phyloP scores from a whole-genome alignment of 2,797 vertebrate species.

The Rhinophrynus dorsalis region DNA sequence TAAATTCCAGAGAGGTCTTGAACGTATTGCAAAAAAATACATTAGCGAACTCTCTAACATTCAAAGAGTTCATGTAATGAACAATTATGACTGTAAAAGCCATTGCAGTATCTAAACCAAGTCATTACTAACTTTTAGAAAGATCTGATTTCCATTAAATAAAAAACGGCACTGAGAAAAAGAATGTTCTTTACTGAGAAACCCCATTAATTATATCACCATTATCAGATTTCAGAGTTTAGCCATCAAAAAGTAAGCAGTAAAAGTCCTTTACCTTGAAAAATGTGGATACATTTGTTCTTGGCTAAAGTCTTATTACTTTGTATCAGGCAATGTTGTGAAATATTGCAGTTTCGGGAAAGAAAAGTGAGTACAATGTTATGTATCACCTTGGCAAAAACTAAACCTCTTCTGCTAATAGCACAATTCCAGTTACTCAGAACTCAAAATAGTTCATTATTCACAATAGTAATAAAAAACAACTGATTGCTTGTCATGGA shows the following conservation, averaged over 20 bases:
- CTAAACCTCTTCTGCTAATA: conserved; percentile 17
- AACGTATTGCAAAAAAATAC: too few relatives aligned
- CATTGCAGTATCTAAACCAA: too few relatives aligned
- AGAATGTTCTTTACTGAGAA: conserved; percentile 15
- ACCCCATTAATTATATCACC: conserved; percentile 25
- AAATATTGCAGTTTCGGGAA: conserved; percentile 38
- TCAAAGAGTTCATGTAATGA: too few relatives aligned
- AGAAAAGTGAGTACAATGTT: conserved; percentile 18
- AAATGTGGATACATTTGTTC: conserved; percentile 35
- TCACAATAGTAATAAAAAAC: conserved; percentile 31
- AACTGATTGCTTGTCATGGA: conserved; percentile 29
- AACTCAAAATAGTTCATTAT: neutral
- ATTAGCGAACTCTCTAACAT: too few relatives aligned
- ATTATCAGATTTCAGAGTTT: conserved; percentile 5
- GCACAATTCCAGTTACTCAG: conserved; percentile 30
- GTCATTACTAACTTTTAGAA: neutral
- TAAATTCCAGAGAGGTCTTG: too few relatives aligned
- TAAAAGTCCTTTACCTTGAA: conserved; percentile 31
- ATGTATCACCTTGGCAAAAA: conserved; percentile 30
- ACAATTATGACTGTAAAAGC: too few relatives aligned
- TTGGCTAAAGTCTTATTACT: conserved; percentile 36
- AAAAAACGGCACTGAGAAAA: conserved; percentile 19
- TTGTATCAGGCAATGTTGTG: conserved; percentile 19
- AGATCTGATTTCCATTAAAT: conserved; percentile 7
- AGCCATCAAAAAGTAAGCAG: conserved; percentile 13